Evolutionary conservation across 2,888 invertebrate species (phyloP), one percentile per base, ranked within the genome.

Genomic region (Dastarcus helophoroides): DNA sequence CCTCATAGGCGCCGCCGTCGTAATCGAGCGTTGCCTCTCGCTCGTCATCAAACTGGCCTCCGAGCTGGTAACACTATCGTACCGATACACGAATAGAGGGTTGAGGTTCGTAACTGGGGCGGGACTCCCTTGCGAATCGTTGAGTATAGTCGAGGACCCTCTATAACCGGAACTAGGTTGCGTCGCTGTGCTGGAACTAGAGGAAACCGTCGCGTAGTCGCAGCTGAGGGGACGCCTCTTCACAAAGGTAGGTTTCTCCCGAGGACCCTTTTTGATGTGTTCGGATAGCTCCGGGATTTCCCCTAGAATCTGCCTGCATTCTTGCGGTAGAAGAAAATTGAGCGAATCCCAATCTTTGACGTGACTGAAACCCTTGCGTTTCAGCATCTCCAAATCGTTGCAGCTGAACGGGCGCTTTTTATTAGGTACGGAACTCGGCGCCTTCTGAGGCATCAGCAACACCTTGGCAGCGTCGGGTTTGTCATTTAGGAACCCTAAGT

Each of bases 301-400:
- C 9, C 78, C 71, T 28, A 90, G 57, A 40, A 88, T 69, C 51
- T 79, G 77, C 40, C 76, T 73, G 55, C 83, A 88, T 58, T 94
- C 89, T 41, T 71, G 66, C 3, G 94, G 94, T 39, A 94, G 62
- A 27, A 94, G 68, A 43, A 91, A 80, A 47, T 84, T 86, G 29
- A 94, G 64, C 0, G 90, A 91, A 49, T 89, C 86, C 93, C 93
- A 94, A 59, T 94, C 94, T 54, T 79, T 76, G 5, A 94, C 79
- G 54, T 91, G 90, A 22, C 75, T 71, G 39, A 86, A 76, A 31
- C 85, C 84, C 58, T 80, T 78, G 51, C 79, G 79, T 53, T 79
- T 78, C 21, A 90, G 60, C 37, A 77, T 71, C 60, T 89, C 89
- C 29, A 86, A 70, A 52, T 90, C 88, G 47, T 78, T 81, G 51